Evolutionary conservation across 2,113 vertebrate species (phyloP), one percentile per base, ranked within the genome.

Genomic region (Malaclemys terrapin): DNA sequence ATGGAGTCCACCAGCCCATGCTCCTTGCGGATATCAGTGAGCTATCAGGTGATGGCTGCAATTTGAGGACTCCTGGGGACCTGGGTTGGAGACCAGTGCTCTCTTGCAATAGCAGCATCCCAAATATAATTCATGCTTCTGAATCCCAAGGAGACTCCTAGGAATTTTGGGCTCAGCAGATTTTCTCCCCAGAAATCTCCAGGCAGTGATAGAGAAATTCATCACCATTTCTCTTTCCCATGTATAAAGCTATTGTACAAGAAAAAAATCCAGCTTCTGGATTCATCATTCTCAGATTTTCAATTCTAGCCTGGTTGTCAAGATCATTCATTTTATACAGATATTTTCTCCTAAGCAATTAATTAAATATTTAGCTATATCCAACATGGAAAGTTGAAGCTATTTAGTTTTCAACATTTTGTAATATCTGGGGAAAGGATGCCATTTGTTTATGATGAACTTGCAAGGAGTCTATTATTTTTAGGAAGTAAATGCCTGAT

Each of bases 401-500:
- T 78, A 35, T 16, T 42, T 75, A 3, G 9, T 95, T 94, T 95
- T 95, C 87, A 0, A 11, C 42, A 27, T 96, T 94, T 97, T 97
- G 96, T 83, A 50, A 75, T 22, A 22, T 19, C 45, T 93, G 82
- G 82, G 72, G 29, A 82, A 92, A 95, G 45, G 81, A 89, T 82
- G 81, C 1, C 87, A 82, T 90, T 95, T 88, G n/a, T 8, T 97
- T 91, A 93, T 2, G 84, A 90, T 10, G 95, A 95, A 80, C 4
- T 84, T 29, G 12, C 78, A 76, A 38, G 52, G 29, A 93, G 83
- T 80, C 42, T 96, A 35, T 89, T 91, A 94, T 69, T 72, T 97
- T 96, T 92, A 96, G 95, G 81, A 96, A 97, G 95, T 95, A 97
- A 96, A 97, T 94, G 79, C 96, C 56, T 97, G 87, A 96, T 97